Evolutionary conservation across 2,113 vertebrate species (phyloP), one percentile per base, ranked within the genome.

Genomic region (Smithornis capensis): DNA sequence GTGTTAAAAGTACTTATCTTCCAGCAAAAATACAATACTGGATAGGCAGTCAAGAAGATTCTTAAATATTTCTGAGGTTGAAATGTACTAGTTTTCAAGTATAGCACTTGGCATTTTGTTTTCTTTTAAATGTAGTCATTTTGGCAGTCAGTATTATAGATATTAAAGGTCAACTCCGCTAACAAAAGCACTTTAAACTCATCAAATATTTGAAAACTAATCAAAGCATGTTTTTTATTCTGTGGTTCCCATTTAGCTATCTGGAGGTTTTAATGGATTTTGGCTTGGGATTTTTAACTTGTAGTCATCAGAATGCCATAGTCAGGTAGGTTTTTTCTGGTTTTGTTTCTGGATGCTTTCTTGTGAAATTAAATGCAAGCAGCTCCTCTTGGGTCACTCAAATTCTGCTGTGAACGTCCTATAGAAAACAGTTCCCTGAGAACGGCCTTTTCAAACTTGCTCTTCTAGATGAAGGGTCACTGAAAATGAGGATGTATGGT

Each of bases 91-190:
- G 9, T 63, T 92, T 56, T 91, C 78, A 96, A 87, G 24, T 40
- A 71, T 21, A 86, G 19, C 7, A 35, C 22, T 73, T 94, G 77
- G 71, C 44, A 49, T 91, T 83, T 88, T 95, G 12, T 74, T 92
- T 84, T 89, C 24, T 64, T 89, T 87, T 53, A 79, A 79, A 87
- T 57, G 40, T 68, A 64, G 64, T 29, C 5, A 60, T 75, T 93
- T 91, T 85, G 78, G 38, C 65, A 94, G 65, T 63, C 35, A 40
- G 28, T 59, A 28, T 69, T 76, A 55, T 27, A 63, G 40, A 56
- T 95, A 82, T 56, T 96, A 94, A 95, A 97, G 86, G 81, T 95
- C 77, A 93, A 6, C 15, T 93, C 10, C 37, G 49, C 45, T 89
- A 82, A 87, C 35, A 85, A 28, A 77, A 52, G 4, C 35, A 29